Base-by-base conservation (phyloP, 2,797 vertebrate species). In the Manis crassicaudata region DNA sequence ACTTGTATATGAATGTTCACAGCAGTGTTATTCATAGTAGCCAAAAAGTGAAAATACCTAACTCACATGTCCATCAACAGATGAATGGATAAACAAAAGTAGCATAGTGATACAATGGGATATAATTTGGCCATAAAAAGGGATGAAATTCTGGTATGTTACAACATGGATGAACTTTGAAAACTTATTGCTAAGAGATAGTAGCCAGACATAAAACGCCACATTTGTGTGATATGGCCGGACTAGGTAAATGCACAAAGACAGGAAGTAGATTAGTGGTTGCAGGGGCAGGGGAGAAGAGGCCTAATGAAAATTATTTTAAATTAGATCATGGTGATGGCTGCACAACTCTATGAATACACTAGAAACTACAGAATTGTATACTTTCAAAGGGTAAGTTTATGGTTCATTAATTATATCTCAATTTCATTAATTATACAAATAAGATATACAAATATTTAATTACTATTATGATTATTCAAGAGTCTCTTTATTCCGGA, bases 401-500 rank as follows among this genome's bases (percentile, higher is more conserved):
- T 9, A 25, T 6, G 4, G 12, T 20, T 43, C 2, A 5, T 63
- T 58, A 85, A 84, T 35, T 62, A 37, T 43, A 73, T 12, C 37
- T 63, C 37, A 54, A 32, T 62, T 85, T 88, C 58, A 3, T 14
- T 81, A 86, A 35, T 60, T 67, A 40, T 46, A 37, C 5, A 16
- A 81, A 77, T 58, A 52, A 4, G 54, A 40, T 46, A 50, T 75
- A 75, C 27, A 83, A 87, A 76, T 86, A 75, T 87, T 92, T 85
- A 56, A 62, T 52, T 83, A 40, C 65, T 80, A 27, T n/a, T 43
- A 3, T 80, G 21, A 88, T 87, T 85, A 85, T 25, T 79, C n/a
- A 77, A 43, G 50, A 86, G 40, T 87, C 73, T 67, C 32, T 75
- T 65, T 67, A 72, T 81, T 81, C 21, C 35, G 46, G 6, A 35